These are phyloP conservation scores for Beroe forskalii DNA, from an alignment of 37 sponge, comb jelly and placozoan genomes.

Conservation along the genomic window DNA sequence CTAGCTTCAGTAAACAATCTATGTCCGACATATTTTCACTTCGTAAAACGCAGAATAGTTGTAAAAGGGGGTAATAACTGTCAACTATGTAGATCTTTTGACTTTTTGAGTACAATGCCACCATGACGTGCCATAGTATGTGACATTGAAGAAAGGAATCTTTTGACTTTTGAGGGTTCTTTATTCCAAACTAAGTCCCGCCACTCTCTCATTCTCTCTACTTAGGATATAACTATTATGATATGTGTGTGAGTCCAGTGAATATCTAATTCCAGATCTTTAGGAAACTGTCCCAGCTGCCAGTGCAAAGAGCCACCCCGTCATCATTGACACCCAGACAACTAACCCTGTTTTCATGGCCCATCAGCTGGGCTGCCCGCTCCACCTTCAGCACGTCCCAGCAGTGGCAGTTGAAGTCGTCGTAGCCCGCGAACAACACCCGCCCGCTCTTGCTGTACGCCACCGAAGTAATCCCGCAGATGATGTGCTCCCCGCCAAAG, in stretches of 20 bases:
- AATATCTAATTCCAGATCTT: conserved; percentile 91
- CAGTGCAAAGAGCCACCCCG: conserved; percentile 92
- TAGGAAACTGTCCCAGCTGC: conserved; percentile 95
- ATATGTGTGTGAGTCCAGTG: not conserved
- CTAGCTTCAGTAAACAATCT: too few relatives aligned
- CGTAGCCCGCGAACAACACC: conserved; percentile 93
- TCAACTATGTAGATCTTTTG: too few relatives aligned
- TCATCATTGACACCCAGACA: conserved; percentile 94
- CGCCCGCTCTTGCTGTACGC: conserved; percentile 94
- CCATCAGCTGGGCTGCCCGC: conserved; percentile 70
- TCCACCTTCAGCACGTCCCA: conserved; percentile 97
- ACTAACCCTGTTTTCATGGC: conserved; percentile 96
- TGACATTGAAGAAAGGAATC: too few relatives aligned
- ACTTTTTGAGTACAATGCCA: too few relatives aligned
- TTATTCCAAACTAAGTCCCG: too few relatives aligned
- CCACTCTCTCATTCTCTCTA: too few relatives aligned
- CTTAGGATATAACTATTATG: too few relatives aligned
- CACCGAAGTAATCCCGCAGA: conserved; percentile 93
- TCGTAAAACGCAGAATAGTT: too few relatives aligned
- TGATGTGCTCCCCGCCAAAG: conserved; percentile 76
- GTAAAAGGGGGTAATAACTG: too few relatives aligned
- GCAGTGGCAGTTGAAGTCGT: conserved; percentile 91
- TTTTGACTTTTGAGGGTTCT: too few relatives aligned
- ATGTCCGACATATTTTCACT: too few relatives aligned
- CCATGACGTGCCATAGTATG: too few relatives aligned